Base-by-base conservation (phyloP, 2,113 vertebrate genomes). In the Verasper variegatus region DNA sequence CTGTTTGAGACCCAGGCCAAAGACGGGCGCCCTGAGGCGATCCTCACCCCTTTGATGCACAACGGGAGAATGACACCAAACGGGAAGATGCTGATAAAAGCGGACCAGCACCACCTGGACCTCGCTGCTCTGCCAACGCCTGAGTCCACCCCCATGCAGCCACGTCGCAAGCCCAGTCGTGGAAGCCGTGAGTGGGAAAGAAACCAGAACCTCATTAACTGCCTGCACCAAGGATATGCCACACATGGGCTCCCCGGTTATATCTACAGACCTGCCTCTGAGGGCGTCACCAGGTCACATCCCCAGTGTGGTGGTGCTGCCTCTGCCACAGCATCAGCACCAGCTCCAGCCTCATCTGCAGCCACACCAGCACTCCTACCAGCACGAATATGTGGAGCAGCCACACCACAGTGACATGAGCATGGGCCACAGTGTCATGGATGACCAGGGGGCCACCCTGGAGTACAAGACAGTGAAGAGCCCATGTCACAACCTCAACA, bases 141-240 rank as follows among this genome's bases (percentile, higher is more conserved):
- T 0, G 98, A 99, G 87, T 97, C 98, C 76, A 99, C 98, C 0
- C 98, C 98, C 1, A 97, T 99, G 86, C 98, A 99, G 90, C 97
- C 97, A 14, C 97, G 98, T 27, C 96, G 97, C 37, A 98, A 97
- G 85, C 96, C 97, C 56, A 95, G 95, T 82, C 95, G 96, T 0
- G 97, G 97, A 61, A 98, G 97, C 89, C 95, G 97, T 0, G 97
- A 99, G 58, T 99, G 98, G 98, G 98, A 99, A 68, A 91, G 97
- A 81, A 98, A 96, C 87, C 98, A 99, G 94, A 99, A 99, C 88
- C 94, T 99, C 73, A 98, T 99, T 91, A 99, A 99, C 1, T n/a
- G 97, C 97, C 68, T 98, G 97, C 87, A 96, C 97, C 31, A 98
- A 98, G 95, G 98, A 99, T 84, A 95, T 99, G 85, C 88, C 95